These are phyloP conservation scores for Chymomyza caudatula DNA, from an alignment of 2,888 invertebrate genomes.

Conservation along the genomic window DNA sequence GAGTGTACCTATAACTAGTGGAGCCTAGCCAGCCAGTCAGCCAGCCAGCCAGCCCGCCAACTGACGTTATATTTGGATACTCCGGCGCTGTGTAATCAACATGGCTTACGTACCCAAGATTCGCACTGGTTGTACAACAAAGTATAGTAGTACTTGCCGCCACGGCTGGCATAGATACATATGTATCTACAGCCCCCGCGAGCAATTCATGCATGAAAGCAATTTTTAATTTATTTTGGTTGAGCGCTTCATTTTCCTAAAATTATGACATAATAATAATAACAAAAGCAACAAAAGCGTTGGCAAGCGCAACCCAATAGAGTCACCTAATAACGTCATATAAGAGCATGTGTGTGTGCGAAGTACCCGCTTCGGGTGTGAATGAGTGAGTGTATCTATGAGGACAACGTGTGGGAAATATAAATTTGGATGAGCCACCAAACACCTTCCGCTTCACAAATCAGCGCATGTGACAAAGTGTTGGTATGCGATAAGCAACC, in stretches of 20 bases:
- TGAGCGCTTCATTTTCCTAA: constrained; percentile 72
- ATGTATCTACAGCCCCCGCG: constrained; percentile 13
- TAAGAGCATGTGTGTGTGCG: constrained; percentile 37
- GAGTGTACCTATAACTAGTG: background rate
- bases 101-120: constrained; percentile 39
- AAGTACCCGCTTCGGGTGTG: constrained; percentile 39
- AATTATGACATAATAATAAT: constrained; percentile 72
- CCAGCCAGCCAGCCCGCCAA: background rate
- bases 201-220: constrained; percentile 72
- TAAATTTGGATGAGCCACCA: constrained; percentile 65
- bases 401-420: constrained; percentile 15
- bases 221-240: constrained; percentile 74
- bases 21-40: background rate
- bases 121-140: constrained; percentile 28
- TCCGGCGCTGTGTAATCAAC: no score
- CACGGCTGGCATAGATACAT: constrained; percentile 40
- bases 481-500: background rate
- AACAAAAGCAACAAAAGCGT: constrained; percentile 28
- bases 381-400: background rate
- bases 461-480: constrained; percentile 48
- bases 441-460: constrained; percentile 72
- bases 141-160: constrained; percentile 48
- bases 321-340: constrained; percentile 67
- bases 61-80: constrained; percentile 3
- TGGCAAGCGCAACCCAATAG: constrained; percentile 33